phyloP scores from a whole-genome alignment of 1,140 invertebrate genomes.

The Mamestra configurata region DNA sequence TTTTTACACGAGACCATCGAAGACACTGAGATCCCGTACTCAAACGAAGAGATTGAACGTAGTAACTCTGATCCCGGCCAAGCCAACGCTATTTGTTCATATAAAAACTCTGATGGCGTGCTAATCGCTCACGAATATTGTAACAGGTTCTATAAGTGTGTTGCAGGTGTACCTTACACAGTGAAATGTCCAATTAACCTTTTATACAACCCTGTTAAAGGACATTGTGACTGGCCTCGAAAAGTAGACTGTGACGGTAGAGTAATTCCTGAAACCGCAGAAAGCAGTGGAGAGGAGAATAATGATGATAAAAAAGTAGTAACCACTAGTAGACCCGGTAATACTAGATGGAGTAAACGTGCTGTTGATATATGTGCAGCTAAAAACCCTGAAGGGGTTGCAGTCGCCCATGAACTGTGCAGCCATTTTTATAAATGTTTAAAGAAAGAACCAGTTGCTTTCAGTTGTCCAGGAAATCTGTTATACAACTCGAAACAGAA shows the following conservation, averaged over 20 bases:
- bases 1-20: not conserved
- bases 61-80: slow-evolving; percentile 44
- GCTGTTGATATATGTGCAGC: not conserved
- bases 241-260: slow-evolving; percentile 30
- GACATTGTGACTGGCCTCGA: slow-evolving; percentile 28
- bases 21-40: too few species aligned
- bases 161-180: slow-evolving; percentile 26
- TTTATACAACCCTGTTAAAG: slow-evolving; percentile 8
- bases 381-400: not conserved
- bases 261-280: slow-evolving; percentile 3
- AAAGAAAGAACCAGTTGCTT: not conserved
- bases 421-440: slow-evolving; percentile 25
- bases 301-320: not conserved
- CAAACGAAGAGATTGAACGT: not conserved
- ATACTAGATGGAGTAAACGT: not conserved
- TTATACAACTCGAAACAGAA: slow-evolving; percentile 46
- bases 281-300: not conserved
- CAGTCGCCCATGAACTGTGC: slow-evolving; percentile 33
- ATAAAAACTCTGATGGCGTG: slow-evolving; percentile 34
- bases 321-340: too few species aligned
- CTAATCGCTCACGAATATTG: slow-evolving; percentile 43
- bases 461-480: slow-evolving; percentile 30
- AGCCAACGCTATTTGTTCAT: slow-evolving; percentile 51
- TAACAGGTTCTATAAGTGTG: slow-evolving; percentile 55
- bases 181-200: slow-evolving; percentile 21